Base-by-base conservation (phyloP, 2,888 invertebrate species). In the Xestia ashworthii region DNA sequence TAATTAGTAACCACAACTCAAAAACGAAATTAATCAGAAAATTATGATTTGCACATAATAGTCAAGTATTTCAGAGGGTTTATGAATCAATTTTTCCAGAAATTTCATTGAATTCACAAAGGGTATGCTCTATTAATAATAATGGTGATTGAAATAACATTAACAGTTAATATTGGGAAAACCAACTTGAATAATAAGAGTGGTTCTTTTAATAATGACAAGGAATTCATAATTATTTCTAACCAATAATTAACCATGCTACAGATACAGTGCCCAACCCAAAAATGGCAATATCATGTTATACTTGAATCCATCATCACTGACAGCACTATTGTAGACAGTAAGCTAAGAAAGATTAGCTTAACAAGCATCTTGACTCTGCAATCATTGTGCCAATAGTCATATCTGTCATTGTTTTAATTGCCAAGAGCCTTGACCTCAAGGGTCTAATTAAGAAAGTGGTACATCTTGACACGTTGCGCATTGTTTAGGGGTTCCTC, bases 131-230 rank as follows among this genome's bases (percentile, higher is more conserved):
- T 25, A 55, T 60, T 68, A 6, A 48, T 55, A 81, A 48, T 55
- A 67, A 67, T 0, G 50, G 71, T 82, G 67, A 32, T 58, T 67
- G 71, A 32, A 46, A 38, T 69, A 69, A 58, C 25, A 64, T 48
- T 64, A 75, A 55, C 12, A 64, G n/a, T 64, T 68, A 55, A 22
- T 68, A 69, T 80, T 81, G 44, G 50, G 74, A 68, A 80, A 68
- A 74, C 64, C n/a, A 65, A 80, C 25, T 67, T 64, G 41, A 25
- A 55, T 62, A 44, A 62, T 32, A 44, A 50, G 66, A 71, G 41
- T 71, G 41, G 48, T 66, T 65, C 32, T 78, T 32, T 58, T 55
- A 50, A 71, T 78, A 72, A 44, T 72, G 1, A 44, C 53, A 22
- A 66, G 32, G 8, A 53, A 62, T 71, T 60, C 32, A 62, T 67